phyloP scores from a whole-genome alignment of 1,140 invertebrate species.

The Harlomillsia oculata region DNA sequence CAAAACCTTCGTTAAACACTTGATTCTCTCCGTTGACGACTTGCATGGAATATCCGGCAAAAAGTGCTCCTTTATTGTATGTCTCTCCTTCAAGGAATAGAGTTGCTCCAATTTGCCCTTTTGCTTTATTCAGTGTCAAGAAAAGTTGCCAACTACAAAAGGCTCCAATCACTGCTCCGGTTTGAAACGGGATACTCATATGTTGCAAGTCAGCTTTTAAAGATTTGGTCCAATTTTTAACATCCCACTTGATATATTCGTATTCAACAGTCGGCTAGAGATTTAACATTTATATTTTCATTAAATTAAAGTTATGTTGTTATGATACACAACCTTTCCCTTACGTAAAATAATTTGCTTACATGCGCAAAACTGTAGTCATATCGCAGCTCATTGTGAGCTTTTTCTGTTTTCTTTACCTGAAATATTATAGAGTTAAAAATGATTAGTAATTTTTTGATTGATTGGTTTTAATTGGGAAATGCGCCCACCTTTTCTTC shows the following conservation, averaged over 20 bases:
- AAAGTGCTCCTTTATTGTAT: background rate
- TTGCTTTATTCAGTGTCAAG: background rate
- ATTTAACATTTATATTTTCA: too few relatives aligned
- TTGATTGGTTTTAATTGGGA: too few relatives aligned
- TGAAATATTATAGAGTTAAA: too few relatives aligned
- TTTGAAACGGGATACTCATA: background rate
- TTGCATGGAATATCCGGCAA: background rate
- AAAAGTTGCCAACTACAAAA: constrained; percentile 1
- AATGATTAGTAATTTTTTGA: too few relatives aligned
- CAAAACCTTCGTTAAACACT: too few relatives aligned
- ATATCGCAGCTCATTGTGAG: too few relatives aligned
- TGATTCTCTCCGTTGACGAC: background rate
- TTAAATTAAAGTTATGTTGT: too few relatives aligned
- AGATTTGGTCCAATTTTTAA: background rate
- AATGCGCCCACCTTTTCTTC: too few relatives aligned
- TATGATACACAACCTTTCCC: too few relatives aligned
- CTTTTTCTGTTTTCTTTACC: too few relatives aligned
- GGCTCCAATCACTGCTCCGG: background rate
- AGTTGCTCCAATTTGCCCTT: background rate
- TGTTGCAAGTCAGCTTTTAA: background rate
- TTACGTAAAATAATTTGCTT: too few relatives aligned
- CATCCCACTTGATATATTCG: background rate
- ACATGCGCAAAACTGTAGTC: too few relatives aligned
- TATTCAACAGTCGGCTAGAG: constrained; percentile 2
- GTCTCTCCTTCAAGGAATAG: background rate